Base-by-base conservation (phyloP, 2,888 invertebrate genomes). In the Meta bourneti region DNA sequence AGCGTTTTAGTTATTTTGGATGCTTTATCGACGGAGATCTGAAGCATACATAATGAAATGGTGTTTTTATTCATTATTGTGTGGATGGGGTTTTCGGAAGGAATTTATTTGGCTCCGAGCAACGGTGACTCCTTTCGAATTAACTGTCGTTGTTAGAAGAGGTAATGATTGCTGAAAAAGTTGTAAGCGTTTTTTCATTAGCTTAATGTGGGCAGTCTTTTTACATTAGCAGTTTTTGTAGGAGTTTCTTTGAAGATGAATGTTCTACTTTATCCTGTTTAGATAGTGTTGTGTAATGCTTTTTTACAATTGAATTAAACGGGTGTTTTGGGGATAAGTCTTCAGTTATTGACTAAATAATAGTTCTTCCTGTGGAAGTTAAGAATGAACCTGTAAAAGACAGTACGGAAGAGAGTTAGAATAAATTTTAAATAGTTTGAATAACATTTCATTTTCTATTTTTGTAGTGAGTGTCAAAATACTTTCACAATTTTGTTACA, bases 21-120 rank as follows among this genome's bases (percentile, higher is more conserved):
- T 7, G 16, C 54, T 13, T 90, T 90, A 90, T 90, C 84, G 61
- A 51, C 0, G 61, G 71, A 52, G 74, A 90, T 90, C 90, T 85
- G 70, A 69, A 69, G 85, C 75, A 52, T 54, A 52, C 34, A 69
- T 90, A 90, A 84, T 75, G 84, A 84, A 84, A 54, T 61, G 16
- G 7, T 49, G 19, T 82, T 75, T 34, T 34, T 75, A 75, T 75
- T 75, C 49, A 75, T 20, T 48, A 80, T 11, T 9, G 48, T 16
- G 34, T 34, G 52, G 19, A 69, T 19, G 80, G 34, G 13, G 80
- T 34, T 75, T 71, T 52, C 8, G n/a, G 20, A 16, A 49, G 49
- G 49, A 49, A 48, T 77, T 75, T 9, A 75, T 75, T 78, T 78
- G 52, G 9, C n/a, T 51, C 19, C 0, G 52, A 51, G 78, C 16